phyloP scores from a whole-genome alignment of 2,113 vertebrate species.

The Myotis davidii region DNA sequence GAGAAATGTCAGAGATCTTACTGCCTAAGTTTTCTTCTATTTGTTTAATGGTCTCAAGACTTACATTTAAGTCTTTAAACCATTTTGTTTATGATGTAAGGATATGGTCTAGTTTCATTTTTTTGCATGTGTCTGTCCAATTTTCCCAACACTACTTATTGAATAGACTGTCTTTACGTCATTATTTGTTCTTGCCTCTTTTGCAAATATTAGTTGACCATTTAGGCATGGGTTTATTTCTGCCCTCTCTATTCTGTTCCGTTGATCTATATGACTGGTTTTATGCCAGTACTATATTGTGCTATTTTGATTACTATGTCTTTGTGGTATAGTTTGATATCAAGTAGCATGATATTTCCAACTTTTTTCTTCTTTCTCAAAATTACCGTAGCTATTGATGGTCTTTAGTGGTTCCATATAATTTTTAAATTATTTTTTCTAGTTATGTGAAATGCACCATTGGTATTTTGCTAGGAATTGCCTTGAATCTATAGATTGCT shows the following conservation, averaged over 20 bases:
- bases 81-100: neutral
- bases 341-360: neutral
- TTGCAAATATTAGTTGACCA: neutral
- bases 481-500: neutral
- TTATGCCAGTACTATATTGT: neutral
- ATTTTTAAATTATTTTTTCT: neutral
- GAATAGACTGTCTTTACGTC: neutral
- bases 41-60: neutral
- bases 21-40: neutral
- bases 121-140: neutral
- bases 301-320: neutral
- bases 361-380: neutral
- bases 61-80: neutral
- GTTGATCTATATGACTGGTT: neutral
- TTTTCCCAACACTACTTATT: neutral
- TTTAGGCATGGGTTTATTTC: neutral
- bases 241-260: neutral
- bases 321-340: neutral
- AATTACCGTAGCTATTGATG: neutral
- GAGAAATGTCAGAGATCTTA: neutral
- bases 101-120: neutral
- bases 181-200: neutral
- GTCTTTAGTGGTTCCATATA: neutral
- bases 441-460: neutral
- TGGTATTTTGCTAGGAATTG: neutral